Evolutionary conservation across 2,888 invertebrate genomes (phyloP).

Genomic region (Ectropis crepuscularia): DNA sequence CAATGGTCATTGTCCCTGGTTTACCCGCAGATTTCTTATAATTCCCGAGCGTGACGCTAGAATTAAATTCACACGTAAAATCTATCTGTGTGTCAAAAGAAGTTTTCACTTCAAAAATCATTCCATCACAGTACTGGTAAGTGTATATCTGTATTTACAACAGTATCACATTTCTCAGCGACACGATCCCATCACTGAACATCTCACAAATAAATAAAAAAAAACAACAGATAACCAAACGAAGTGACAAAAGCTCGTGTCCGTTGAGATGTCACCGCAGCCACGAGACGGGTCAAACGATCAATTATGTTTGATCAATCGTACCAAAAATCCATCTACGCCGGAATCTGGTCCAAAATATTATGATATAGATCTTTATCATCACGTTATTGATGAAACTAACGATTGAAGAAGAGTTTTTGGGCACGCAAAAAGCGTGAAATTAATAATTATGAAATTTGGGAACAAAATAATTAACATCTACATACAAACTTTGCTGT

Average conservation of each 20-base stretch:
- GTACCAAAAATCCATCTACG: conserved; percentile 56
- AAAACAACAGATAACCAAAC: conserved; percentile 32
- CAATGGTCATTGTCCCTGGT: too few species aligned
- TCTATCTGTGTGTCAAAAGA: too few species aligned
- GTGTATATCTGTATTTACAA: too few species aligned
- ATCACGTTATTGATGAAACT: conserved; percentile 47
- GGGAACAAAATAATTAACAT: too few species aligned
- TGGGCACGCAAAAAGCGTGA: background rate
- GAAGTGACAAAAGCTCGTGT: conserved; percentile 71
- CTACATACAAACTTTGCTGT: too few species aligned
- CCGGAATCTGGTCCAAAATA: conserved; percentile 68
- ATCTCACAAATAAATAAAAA: background rate
- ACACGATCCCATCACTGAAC: background rate
- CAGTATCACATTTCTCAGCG: too few species aligned
- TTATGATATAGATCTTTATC: conserved; percentile 80
- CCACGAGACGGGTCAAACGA: conserved; percentile 55
- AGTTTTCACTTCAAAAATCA: too few species aligned
- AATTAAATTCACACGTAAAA: too few species aligned
- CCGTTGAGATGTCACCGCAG: conserved; percentile 60
- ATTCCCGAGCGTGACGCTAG: too few species aligned
- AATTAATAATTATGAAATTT: too few species aligned
- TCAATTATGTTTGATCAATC: conserved; percentile 81
- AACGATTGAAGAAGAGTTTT: conserved; percentile 42
- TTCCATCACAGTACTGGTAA: too few species aligned
- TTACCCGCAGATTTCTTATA: too few species aligned